Base-by-base conservation (phyloP, 2,888 invertebrate genomes). In the Campoletis raptor region DNA sequence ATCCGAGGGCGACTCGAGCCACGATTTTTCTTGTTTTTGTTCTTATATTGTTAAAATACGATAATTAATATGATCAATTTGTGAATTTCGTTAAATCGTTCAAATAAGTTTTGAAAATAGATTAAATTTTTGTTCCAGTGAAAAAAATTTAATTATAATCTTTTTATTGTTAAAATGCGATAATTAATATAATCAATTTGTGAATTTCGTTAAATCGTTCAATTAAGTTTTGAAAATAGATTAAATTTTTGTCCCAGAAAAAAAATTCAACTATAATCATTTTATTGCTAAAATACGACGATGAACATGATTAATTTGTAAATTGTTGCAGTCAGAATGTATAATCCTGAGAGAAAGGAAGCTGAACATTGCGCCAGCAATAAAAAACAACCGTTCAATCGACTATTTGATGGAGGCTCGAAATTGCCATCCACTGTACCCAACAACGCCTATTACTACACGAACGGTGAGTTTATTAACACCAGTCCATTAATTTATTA, bases 361-460 rank as follows among this genome's bases (percentile, higher is more conserved):
- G 93, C 95, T 98, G 85, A 98, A 98, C 93, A 97, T 98, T 93
- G 98, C 98, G 57, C 97, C 97, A 89, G 98, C 98, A 89, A 97
- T 98, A 87, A 97, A 97, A 98, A 98, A 94, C 97, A 98, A 95
- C 95, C 95, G 67, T 95, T 95, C 88, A 95, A 94, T 91, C 94
- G 95, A 89, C 94, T 95, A 18, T 95, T 95, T 86, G 95, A 95
- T 85, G 95, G 94, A 85, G 93, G 95, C 64, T 94, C 95, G 85
- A 95, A 95, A 89, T 95, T 95, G 45, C 95, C 96, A 54, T 95
- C 95, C 57, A 95, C 95, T 74, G 93, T 95, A 90, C 94, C 95
- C 89, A 95, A 94, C 80, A 95, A 95, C 91, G 94, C 95, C 88
- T 94, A 94, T 85, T 95, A 95, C 88, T 94, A 95, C 87, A 91